Evolutionary conservation across 2,113 vertebrate genomes (phyloP).

Genomic region (Empidonax traillii): DNA sequence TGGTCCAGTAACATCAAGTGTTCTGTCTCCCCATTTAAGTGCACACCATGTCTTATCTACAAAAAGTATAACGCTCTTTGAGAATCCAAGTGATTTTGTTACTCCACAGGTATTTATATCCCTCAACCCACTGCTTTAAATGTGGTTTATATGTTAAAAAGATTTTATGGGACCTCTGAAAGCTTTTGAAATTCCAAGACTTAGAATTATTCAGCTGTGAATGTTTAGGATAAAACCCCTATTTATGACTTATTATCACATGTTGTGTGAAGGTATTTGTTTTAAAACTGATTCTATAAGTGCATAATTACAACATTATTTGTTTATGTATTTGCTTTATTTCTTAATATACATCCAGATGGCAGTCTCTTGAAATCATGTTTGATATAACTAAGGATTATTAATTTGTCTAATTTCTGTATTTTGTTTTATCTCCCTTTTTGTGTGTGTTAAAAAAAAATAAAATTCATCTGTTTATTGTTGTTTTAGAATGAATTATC

Average conservation of each 20-base stretch:
- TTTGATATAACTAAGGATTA: not conserved
- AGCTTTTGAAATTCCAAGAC: not conserved
- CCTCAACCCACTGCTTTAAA: not conserved
- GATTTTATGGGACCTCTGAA: not conserved
- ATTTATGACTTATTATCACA: not conserved
- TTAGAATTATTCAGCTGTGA: not conserved
- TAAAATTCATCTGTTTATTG: not conserved
- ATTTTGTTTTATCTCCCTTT: not conserved
- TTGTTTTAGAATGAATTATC: not conserved
- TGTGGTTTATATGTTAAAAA: not conserved
- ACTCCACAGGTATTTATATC: not conserved
- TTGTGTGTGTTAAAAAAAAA: accelerated
- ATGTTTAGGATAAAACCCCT: not conserved
- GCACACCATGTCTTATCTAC: not conserved
- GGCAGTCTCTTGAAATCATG: not conserved
- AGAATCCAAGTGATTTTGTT: not conserved
- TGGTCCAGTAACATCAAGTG: not conserved
- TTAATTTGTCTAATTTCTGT: not conserved
- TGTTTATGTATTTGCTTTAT: not conserved
- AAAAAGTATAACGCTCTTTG: not conserved
- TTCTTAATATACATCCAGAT: not conserved
- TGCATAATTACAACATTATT: not conserved
- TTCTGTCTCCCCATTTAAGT: not conserved
- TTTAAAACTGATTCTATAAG: not conserved
- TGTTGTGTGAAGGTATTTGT: not conserved